A percentile compares a stretch with the other conserved stretches of the same genome.
Evolutionary conservation across 2,113 vertebrate genomes (phyloP).

Genomic region (Poeciliopsis turrubarensis): DNA sequence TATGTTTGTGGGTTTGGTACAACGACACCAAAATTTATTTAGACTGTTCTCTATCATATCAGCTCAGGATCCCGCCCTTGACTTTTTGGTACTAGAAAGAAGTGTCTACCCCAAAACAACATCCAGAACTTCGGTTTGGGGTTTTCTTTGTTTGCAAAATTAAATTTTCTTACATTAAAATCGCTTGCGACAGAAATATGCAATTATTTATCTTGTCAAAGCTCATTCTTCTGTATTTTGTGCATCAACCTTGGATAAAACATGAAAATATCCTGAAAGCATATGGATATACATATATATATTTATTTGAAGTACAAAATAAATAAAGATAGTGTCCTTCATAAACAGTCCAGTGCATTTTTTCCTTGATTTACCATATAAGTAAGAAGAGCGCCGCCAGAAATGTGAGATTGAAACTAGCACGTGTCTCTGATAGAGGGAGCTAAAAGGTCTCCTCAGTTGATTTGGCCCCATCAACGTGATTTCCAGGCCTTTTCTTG

Average conservation of each 20-base stretch:
- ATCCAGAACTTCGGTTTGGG: conserved; percentile 44
- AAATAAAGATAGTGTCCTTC: neutral
- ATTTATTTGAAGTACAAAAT: neutral
- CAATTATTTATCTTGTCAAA: neutral
- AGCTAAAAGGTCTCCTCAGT: conserved; percentile 55
- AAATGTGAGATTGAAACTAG: conserved; percentile 17
- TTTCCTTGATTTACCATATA: conserved; percentile 20
- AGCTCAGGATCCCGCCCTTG: conserved; percentile 59
- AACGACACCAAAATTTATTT: conserved; percentile 61
- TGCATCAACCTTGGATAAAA: neutral
- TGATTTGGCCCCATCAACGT: conserved; percentile 66
- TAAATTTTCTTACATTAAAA: neutral
- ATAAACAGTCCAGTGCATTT: conserved; percentile 27
- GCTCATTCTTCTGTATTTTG: neutral
- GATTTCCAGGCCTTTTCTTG: conserved; percentile 66
- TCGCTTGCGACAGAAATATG: neutral
- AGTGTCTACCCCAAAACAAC: conserved; percentile 52
- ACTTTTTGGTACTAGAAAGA: conserved; percentile 58
- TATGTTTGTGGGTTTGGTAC: conserved; percentile 58
- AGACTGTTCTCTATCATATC: conserved; percentile 64
- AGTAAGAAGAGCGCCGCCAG: conserved; percentile 2
- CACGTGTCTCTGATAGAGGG: conserved; percentile 25
- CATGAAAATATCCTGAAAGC: neutral
- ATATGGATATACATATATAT: neutral
- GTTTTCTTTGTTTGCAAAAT: conserved; percentile 24